Conservation (phyloP, 2,113 vertebrate species). For the Apodemus sylvaticus region DNA sequence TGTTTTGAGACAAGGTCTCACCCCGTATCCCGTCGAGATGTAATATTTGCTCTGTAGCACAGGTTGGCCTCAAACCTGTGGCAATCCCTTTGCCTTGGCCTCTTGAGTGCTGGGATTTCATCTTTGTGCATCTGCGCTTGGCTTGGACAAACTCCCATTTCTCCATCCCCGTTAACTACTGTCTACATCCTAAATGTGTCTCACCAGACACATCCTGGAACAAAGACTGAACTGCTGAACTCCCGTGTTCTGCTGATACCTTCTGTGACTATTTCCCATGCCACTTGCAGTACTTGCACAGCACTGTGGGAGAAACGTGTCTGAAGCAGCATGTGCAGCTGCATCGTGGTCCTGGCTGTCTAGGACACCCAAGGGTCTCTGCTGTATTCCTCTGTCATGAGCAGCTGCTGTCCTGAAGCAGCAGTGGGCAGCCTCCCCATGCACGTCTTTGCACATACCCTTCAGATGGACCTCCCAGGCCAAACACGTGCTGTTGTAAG, state of each 20-base stretch:
- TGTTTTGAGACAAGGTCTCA: not conserved
- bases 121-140: not conserved
- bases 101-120: not conserved
- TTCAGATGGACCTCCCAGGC: not conserved
- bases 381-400: not conserved
- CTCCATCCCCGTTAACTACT: not conserved
- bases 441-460: not conserved
- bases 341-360: not conserved
- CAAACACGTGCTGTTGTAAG: not conserved
- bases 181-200: not conserved
- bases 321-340: not conserved
- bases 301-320: not conserved
- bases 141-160: not conserved
- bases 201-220: not conserved
- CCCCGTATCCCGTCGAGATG: not conserved
- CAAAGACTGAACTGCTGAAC: not conserved
- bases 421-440: not conserved
- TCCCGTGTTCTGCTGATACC: not conserved
- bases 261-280: not conserved
- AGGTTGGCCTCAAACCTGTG: not conserved
- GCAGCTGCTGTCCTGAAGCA: not conserved
- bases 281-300: not conserved
- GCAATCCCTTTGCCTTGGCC: not conserved
- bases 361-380: not conserved
- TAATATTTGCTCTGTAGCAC: not conserved